Percentiles rank a stretch among this genome's conserved stretches.
Evolutionary conservation across 2,888 invertebrate species (phyloP).

Genomic region (Temnothorax ravouxi): DNA sequence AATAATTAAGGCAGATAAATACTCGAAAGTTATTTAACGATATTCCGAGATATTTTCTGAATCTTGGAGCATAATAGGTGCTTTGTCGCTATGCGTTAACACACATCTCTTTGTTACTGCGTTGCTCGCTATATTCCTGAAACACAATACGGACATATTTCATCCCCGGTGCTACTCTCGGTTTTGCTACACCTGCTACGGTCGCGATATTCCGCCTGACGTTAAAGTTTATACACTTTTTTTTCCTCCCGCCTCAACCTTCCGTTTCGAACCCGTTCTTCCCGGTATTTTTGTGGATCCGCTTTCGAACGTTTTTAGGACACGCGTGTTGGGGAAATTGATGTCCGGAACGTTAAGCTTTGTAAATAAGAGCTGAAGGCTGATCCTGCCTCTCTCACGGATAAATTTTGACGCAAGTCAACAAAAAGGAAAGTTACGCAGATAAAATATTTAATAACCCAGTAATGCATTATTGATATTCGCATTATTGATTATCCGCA

Average conservation of each 20-base stretch:
- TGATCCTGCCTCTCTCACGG: background rate
- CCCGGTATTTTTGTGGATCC: slow-evolving; percentile 11
- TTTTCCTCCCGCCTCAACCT: background rate
- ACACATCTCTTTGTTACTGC: slow-evolving; percentile 21
- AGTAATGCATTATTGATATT: background rate
- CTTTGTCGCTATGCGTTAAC: background rate
- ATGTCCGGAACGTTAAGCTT: slow-evolving; percentile 14
- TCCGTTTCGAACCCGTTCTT: background rate
- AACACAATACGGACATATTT: slow-evolving; percentile 38
- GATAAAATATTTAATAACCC: background rate
- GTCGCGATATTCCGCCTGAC: slow-evolving; percentile 36
- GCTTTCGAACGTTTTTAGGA: slow-evolving; percentile 36
- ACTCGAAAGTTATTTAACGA: background rate
- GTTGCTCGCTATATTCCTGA: background rate
- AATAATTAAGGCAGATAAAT: slow-evolving; percentile 5
- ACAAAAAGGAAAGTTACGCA: background rate
- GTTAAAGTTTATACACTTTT: slow-evolving; percentile 33
- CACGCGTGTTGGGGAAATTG: slow-evolving; percentile 36
- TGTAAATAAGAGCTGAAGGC: background rate
- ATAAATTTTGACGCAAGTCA: background rate
- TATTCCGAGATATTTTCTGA: slow-evolving; percentile 24
- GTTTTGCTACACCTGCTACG: slow-evolving; percentile 22
- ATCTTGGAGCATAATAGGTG: background rate
- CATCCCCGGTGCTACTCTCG: slow-evolving; percentile 15
- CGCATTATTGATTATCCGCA: background rate